Conservation (phyloP, 2,113 vertebrate genomes). For the Chloroceryle aenea region DNA sequence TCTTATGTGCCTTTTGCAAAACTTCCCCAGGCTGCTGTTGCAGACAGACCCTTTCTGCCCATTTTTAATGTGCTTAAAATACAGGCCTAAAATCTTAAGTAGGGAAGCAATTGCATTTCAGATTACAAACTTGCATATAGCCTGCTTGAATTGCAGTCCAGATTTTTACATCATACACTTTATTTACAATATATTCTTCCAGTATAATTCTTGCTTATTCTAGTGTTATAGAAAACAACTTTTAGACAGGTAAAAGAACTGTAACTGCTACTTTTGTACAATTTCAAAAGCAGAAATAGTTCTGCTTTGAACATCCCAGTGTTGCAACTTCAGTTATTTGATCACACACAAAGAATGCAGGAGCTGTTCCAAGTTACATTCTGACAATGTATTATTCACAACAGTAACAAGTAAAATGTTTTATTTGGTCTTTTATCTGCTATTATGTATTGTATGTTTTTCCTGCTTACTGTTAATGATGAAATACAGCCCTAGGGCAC, state of each 20-base stretch:
- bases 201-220: not conserved
- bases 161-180: not conserved
- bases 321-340: not conserved
- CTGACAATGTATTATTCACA: not conserved
- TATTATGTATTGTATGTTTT: not conserved
- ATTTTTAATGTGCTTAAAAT: not conserved
- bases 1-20: not conserved
- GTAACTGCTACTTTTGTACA: not conserved
- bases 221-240: not conserved
- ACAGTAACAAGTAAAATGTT: not conserved
- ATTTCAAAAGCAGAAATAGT: not conserved
- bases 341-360: not conserved
- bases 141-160: not conserved
- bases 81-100: not conserved
- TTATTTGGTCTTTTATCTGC: not conserved
- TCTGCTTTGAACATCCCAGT: not conserved
- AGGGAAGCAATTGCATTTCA: not conserved
- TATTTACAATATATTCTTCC: not conserved
- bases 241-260: not conserved
- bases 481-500: not conserved
- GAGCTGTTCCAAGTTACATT: not conserved
- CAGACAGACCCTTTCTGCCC: not conserved
- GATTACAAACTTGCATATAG: not conserved
- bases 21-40: not conserved
- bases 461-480: not conserved